A percentile compares a stretch with the other conserved stretches of the same genome.
Conservation (phyloP, 2,113 vertebrate genomes). For the Gila orcuttii region DNA sequence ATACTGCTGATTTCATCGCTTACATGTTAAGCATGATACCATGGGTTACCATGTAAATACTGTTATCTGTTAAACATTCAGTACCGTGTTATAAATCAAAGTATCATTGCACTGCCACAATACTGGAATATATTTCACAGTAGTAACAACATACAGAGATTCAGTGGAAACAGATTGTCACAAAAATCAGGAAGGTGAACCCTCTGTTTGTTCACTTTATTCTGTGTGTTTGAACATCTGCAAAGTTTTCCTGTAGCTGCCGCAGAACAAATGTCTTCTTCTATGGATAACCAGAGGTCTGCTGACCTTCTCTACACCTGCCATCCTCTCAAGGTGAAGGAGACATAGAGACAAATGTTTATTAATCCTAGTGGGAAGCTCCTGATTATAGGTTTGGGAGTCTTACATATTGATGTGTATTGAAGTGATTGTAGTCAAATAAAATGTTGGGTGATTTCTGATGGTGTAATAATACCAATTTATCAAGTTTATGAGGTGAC, state of each 20-base stretch:
- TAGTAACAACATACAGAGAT: not conserved
- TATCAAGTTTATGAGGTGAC: not conserved
- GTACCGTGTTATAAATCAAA: not conserved
- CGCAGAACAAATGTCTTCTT: slow-evolving; percentile 45
- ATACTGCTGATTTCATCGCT: not conserved
- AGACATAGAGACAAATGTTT: not conserved
- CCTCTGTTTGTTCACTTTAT: not conserved
- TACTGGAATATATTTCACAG: not conserved
- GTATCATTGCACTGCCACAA: not conserved
- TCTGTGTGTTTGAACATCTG: slow-evolving; percentile 27
- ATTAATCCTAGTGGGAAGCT: not conserved
- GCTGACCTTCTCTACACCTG: not conserved
- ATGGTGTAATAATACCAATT: not conserved
- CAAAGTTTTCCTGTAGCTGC: slow-evolving; percentile 27
- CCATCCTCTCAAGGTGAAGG: not conserved
- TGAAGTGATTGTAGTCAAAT: not conserved
- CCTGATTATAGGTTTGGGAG: too few species aligned
- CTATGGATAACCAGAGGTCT: not conserved
- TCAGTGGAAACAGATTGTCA: not conserved
- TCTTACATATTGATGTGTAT: not conserved
- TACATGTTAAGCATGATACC: not conserved
- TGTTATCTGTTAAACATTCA: not conserved
- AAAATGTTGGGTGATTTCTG: not conserved
- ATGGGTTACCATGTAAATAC: not conserved
- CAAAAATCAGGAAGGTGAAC: not conserved